Evolutionary conservation across 1,140 invertebrate genomes (phyloP), one percentile per base, ranked within the genome.

Genomic region (Choristoneura fumiferana): DNA sequence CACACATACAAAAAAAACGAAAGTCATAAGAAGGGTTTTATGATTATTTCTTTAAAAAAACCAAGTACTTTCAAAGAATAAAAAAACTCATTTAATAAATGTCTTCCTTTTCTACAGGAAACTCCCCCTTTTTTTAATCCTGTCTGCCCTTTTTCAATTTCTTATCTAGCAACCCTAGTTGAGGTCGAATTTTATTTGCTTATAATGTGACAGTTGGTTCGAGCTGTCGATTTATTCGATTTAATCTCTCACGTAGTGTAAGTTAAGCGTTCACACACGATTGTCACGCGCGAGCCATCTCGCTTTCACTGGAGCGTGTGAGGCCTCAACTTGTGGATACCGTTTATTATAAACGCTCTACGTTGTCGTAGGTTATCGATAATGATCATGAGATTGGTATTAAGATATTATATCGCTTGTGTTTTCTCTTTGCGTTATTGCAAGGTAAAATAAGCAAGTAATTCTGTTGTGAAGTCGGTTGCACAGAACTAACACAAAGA

Each of bases 171-270:
- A n/a, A n/a, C n/a, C n/a, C n/a, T n/a, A n/a, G n/a, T n/a, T n/a
- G n/a, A n/a, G n/a, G 67, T 64, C 58, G 54, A 70, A 55, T 74
- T 60, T 76, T 65, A 66, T 65, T 65, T 67, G 52, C 59, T 60
- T 62, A 68, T 56, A 54, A 53, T 71, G 71, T 66, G 60, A 59
- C 38, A 65, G 60, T 60, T 65, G 54, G 54, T 53, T 61, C 56
- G 63, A 65, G 52, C 58, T 57, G 57, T 67, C 58, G 64, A 64
- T 66, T 69, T 69, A 67, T 66, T 62, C 63, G 74, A 84, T 79
- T 72, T 79, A 73, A 84, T 82, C 81, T 65, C 66, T 81, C 78
- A 81, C 78, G 81, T 80, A 73, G 54, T 58, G 37, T 22, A 33
- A 49, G 22, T 15, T 49, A 57, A 64, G 62, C 60, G 71, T 71